Evolutionary conservation across 2,113 vertebrate genomes (phyloP).

Genomic region (Ivindomyrus marchei): DNA sequence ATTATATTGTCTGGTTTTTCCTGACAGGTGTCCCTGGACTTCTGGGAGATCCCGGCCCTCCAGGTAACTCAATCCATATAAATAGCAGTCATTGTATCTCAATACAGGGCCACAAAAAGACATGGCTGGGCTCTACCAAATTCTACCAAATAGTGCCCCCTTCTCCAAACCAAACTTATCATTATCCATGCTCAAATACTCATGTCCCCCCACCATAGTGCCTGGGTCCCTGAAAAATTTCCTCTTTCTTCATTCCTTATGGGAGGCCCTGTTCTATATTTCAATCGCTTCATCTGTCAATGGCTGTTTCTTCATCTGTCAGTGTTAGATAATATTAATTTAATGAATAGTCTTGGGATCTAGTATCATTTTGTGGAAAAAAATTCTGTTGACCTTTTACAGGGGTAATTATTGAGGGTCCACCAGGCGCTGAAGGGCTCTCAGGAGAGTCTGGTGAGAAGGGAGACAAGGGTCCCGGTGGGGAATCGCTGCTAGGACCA

Average conservation of each 20-base stretch:
- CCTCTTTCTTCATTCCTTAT: not conserved
- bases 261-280: not conserved
- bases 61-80: constrained; percentile 63
- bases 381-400: not conserved
- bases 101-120: not conserved
- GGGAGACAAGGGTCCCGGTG: constrained; percentile 74
- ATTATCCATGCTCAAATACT: not conserved
- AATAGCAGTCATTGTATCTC: not conserved
- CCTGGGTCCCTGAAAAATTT: not conserved
- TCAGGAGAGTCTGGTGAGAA: constrained; percentile 78
- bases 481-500: constrained; percentile 65
- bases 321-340: not conserved
- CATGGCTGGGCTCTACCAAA: not conserved
- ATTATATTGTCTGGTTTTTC: constrained; percentile 12
- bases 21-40: constrained; percentile 68
- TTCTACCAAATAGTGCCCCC: not conserved
- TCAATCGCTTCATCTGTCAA: not conserved
- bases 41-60: constrained; percentile 65
- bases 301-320: not conserved
- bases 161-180: not conserved
- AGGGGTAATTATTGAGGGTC: constrained; percentile 54
- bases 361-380: not conserved
- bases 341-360: not conserved
- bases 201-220: not conserved
- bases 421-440: constrained; percentile 67